A percentile compares a stretch with the other conserved stretches of the same genome.
phyloP scores from a whole-genome alignment of 2,113 vertebrate genomes.

The Xyrauchen texanus region DNA sequence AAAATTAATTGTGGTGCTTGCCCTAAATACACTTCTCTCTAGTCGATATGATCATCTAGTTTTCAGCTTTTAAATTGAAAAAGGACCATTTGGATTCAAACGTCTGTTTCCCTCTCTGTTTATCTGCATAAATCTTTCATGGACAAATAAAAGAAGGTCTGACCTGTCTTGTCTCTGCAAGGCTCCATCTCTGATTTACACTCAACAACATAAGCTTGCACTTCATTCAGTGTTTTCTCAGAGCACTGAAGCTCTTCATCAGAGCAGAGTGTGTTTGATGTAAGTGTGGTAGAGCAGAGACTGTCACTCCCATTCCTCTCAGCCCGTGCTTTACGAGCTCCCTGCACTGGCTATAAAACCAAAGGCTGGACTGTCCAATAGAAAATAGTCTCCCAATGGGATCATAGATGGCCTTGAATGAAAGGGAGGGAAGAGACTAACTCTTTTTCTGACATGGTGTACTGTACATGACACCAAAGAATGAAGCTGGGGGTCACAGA shows the following conservation, averaged over 20 bases:
- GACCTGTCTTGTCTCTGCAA: constrained; percentile 34
- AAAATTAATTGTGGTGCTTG: too few species aligned
- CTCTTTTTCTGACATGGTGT: constrained; percentile 32
- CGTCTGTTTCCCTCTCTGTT: constrained; percentile 8
- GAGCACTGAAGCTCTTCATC: constrained; percentile 15
- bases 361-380: constrained; percentile 55
- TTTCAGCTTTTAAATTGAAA: background rate
- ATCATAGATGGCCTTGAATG: constrained; percentile 41
- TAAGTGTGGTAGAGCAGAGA: constrained; percentile 18
- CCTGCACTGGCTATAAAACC: constrained; percentile 73
- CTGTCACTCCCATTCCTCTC: constrained; percentile 66
- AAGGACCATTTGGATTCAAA: background rate
- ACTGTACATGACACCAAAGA: constrained; percentile 54
- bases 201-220: background rate
- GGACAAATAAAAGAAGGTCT: background rate
- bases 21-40: too few species aligned
- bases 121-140: constrained; percentile 27
- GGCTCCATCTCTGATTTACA: constrained; percentile 42
- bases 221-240: constrained; percentile 25
- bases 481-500: background rate
- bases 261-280: constrained; percentile 26
- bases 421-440: constrained; percentile 52
- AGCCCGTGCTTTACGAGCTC: constrained; percentile 77
- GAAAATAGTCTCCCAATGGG: constrained; percentile 52
- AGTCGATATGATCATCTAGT: too few species aligned